Conservation (phyloP, 2,797 vertebrate genomes). For the Loriculus beryllinus region DNA sequence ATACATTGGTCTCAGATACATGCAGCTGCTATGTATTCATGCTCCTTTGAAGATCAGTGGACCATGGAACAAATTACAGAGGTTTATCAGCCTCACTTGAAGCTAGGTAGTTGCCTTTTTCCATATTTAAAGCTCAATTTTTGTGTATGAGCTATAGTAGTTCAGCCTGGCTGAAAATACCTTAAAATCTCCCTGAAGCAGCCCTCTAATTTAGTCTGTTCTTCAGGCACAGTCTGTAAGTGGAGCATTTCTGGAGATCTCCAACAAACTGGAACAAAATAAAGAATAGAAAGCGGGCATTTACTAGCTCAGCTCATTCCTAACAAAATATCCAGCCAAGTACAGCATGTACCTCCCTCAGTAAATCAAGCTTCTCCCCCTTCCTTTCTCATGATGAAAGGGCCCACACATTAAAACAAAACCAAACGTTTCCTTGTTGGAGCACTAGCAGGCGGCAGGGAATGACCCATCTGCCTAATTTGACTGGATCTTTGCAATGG, state of each 20-base stretch:
- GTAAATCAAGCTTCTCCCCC: background rate
- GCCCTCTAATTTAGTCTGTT: background rate
- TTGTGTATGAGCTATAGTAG: background rate
- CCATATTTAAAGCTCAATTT: background rate
- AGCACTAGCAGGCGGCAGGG: background rate
- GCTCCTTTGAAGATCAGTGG: background rate
- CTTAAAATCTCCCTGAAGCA: background rate
- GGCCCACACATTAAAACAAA: background rate
- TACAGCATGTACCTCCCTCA: background rate
- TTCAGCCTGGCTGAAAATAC: background rate
- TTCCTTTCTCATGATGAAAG: background rate
- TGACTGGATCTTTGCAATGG: background rate
- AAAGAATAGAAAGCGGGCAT: background rate
- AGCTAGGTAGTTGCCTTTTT: background rate
- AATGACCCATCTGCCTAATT: background rate
- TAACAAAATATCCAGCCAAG: background rate
- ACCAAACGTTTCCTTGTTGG: background rate
- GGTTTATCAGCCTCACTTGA: background rate
- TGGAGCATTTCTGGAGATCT: background rate
- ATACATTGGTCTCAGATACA: background rate
- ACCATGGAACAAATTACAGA: background rate
- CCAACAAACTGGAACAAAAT: background rate
- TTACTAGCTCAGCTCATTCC: background rate
- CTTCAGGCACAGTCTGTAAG: background rate
- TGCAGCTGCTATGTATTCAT: background rate